Evolutionary conservation across 2,888 invertebrate genomes (phyloP).

Genomic region (Amiota mariae): DNA sequence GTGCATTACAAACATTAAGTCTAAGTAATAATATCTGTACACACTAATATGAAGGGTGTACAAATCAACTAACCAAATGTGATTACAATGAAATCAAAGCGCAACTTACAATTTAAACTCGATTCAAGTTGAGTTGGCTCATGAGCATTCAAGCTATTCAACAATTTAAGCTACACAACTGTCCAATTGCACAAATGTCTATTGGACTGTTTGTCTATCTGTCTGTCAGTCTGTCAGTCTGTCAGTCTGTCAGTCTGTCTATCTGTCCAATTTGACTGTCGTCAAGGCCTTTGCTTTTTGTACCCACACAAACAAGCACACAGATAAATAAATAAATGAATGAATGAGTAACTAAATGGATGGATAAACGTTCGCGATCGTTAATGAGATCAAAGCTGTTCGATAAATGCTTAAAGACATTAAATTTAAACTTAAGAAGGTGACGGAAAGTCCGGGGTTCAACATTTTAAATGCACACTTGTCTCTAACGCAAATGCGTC

Average conservation of each 20-base stretch:
- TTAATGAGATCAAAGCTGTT: slow-evolving; percentile 12
- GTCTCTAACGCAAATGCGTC: slow-evolving; percentile 15
- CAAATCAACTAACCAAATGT: slow-evolving; percentile 8
- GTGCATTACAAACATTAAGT: too few species aligned
- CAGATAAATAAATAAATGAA: too few species aligned
- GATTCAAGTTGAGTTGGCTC: neutral
- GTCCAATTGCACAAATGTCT: neutral
- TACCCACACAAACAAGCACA: slow-evolving; percentile 3
- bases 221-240: neutral
- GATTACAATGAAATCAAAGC: slow-evolving; percentile 14
- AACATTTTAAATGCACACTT: slow-evolving; percentile 16
- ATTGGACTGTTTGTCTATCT: neutral
- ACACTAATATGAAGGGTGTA: too few species aligned
- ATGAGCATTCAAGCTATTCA: neutral
- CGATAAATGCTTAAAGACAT: neutral
- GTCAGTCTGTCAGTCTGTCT: neutral
- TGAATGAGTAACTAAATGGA: neutral
- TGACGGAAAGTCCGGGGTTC: neutral
- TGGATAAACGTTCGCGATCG: neutral
- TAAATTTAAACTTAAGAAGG: neutral
- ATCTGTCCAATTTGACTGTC: neutral
- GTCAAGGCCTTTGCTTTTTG: slow-evolving; percentile 17
- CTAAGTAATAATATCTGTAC: too few species aligned
- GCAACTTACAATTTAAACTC: neutral
- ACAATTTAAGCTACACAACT: neutral